These are phyloP conservation scores for Antheraea yamamai DNA, from an alignment of 2,888 invertebrate genomes.

Conservation along the genomic window DNA sequence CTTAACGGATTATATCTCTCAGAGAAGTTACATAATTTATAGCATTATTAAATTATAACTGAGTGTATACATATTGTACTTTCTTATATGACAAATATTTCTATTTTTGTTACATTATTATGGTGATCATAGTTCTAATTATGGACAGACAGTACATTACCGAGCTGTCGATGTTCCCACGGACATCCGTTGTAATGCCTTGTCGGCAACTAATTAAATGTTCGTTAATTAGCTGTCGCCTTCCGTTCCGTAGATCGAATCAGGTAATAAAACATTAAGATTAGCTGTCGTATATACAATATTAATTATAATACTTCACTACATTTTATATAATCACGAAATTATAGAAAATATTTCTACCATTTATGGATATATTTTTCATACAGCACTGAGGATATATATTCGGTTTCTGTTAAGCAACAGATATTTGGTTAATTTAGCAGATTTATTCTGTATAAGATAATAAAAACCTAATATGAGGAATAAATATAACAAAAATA, in stretches of 20 bases:
- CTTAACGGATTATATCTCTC: no score
- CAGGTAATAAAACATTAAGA: neutral
- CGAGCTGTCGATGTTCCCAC: neutral
- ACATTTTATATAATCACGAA: neutral
- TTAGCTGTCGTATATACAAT: neutral
- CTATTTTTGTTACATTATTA: neutral
- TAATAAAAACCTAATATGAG: no score
- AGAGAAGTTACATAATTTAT: no score
- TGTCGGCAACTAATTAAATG: neutral
- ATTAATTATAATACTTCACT: neutral
- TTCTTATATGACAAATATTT: no score
- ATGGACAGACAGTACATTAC: neutral
- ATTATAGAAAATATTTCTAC: neutral
- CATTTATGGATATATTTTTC: neutral
- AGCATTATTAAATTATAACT: no score
- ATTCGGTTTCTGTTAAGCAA: no score
- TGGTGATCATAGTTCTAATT: neutral
- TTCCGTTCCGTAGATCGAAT: neutral
- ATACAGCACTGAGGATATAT: neutral
- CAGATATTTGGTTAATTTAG: no score
- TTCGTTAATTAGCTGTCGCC: conserved; percentile 1
- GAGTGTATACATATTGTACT: no score
- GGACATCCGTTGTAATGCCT: neutral
- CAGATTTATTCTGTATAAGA: no score
- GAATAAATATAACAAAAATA: no score